Conservation (phyloP, 2,888 invertebrate genomes). For the Dromius quadrimaculatus region DNA sequence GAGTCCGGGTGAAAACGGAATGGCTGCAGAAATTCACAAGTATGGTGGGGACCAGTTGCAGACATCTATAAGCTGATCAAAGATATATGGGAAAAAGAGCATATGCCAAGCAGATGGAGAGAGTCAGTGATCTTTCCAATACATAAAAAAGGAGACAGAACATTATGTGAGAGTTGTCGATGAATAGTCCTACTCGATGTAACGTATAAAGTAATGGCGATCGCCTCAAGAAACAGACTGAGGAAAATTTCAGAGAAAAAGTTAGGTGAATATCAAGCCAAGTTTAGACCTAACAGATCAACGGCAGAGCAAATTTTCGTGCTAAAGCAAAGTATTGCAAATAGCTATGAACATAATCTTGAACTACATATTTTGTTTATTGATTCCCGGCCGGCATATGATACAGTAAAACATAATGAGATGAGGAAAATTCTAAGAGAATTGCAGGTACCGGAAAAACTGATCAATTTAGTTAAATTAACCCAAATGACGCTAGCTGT, state of each 20-base stretch:
- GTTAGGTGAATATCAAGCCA: slow-evolving; percentile 6
- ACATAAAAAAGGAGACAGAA: not conserved
- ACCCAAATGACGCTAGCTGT: not conserved
- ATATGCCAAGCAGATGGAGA: slow-evolving; percentile 3
- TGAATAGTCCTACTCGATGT: not conserved
- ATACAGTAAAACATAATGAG: not conserved
- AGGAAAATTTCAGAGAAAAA: not conserved
- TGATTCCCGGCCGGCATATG: not conserved
- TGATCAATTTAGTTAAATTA: not conserved
- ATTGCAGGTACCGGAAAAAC: not conserved
- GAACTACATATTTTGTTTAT: not conserved
- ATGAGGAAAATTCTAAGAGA: not conserved
- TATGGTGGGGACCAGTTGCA: slow-evolving; percentile 3
- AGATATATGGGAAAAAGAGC: not conserved
- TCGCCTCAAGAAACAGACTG: not conserved
- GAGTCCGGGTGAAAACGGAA: not conserved
- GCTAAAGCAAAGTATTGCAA: not conserved
- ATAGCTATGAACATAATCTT: slow-evolving; percentile 7
- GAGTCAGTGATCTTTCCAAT: not conserved
- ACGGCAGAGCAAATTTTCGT: not conserved
- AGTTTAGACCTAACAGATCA: too few relatives aligned
- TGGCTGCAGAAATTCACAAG: not conserved
- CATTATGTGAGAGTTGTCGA: not conserved
- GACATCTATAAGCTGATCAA: not conserved
- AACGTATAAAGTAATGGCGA: not conserved